Evolutionary conservation across 2,888 invertebrate species (phyloP).

Genomic region (Prosopocoilus inquinatus): DNA sequence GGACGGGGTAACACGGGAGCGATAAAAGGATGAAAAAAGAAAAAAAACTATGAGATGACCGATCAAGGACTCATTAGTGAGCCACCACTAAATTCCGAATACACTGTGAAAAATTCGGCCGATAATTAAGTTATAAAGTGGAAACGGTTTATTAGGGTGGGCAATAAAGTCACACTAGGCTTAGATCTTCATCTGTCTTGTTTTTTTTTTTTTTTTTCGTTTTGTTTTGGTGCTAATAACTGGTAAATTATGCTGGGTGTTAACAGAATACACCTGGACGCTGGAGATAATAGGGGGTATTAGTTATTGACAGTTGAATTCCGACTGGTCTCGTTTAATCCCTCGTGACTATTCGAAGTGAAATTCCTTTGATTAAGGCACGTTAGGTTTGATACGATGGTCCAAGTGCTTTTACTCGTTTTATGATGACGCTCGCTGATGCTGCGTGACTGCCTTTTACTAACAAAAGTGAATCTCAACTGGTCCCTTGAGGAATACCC

Average conservation of each 20-base stretch:
- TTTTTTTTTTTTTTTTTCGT: too few relatives aligned
- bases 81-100: conserved; percentile 11
- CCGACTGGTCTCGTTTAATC: too few relatives aligned
- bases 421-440: neutral
- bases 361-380: neutral
- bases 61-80: conserved; percentile 6
- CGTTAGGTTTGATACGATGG: neutral
- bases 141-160: too few relatives aligned
- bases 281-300: too few relatives aligned
- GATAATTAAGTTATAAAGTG: neutral
- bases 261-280: too few relatives aligned
- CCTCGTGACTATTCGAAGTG: too few relatives aligned
- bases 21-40: conserved; percentile 3
- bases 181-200: too few relatives aligned
- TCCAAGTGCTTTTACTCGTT: neutral
- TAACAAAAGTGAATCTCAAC: neutral
- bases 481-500: neutral
- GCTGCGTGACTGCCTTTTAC: neutral
- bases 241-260: too few relatives aligned
- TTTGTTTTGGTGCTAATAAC: too few relatives aligned
- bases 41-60: conserved; percentile 5
- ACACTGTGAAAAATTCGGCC: neutral
- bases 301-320: too few relatives aligned
- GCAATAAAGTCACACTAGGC: too few relatives aligned
- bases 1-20: conserved; percentile 11